Base-by-base conservation (phyloP, 2,888 invertebrate species). In the Melolontha melolontha region DNA sequence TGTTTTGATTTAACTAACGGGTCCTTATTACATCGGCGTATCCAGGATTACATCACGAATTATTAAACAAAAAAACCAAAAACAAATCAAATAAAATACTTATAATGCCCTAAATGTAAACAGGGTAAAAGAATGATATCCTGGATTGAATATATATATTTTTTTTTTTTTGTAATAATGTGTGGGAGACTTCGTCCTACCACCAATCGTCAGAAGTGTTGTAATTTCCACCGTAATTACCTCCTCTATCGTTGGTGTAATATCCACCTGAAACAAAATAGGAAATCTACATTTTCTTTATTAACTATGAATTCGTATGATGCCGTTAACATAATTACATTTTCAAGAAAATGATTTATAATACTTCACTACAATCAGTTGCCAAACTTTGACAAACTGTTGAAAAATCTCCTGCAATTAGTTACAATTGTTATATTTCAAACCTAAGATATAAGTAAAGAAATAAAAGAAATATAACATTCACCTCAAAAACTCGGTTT, bases 201-300 rank as follows among this genome's bases (percentile, higher is more conserved):
- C 84, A 83, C 81, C 81, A 82, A 73, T 82, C 82, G 69, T 82
- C 81, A 70, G 77, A 78, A 57, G 71, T 73, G 70, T 71, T 79
- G 77, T 83, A 81, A 70, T 80, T 82, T 51, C 83, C 83, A 54
- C 83, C 83, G 69, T 80, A 83, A 73, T 79, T 81, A 66, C 80
- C 78, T 66, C 82, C 81, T 75, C 83, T 77, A 71, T 83, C 82
- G 68, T 72, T 77, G 27, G 77, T 77, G 68, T 77, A 79, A 71
- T 73, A 78, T 66, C 80, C 79, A 74, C 80, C 81, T 81, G 66
- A 67, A 57, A 71, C 16, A 55, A 41, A 12, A 70, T 16, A 66
- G 47, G 66, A 52, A 68, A 55, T 8, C 42, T 49, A 14, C 11
- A 42, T 52, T 40, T 66, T 62, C 51, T 12, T 27, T n/a, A 29